phyloP scores from a whole-genome alignment of 2,797 vertebrate genomes.

The Emys orbicularis region DNA sequence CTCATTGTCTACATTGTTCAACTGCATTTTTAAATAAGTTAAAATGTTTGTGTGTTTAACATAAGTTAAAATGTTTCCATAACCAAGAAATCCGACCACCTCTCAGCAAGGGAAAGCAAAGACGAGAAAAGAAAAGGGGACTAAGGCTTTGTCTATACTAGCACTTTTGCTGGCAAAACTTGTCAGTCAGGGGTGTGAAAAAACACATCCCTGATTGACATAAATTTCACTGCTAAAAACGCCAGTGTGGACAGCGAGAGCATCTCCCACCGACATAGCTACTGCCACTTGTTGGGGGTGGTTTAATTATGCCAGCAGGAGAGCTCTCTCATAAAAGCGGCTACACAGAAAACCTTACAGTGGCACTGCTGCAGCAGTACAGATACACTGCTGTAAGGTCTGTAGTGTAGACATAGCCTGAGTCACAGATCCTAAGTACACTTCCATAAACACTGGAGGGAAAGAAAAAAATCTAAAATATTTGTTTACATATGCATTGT shows the following conservation, averaged over 20 bases:
- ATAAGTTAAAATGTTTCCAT: conserved; percentile 10
- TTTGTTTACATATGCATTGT: background rate
- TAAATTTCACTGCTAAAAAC: too few relatives aligned
- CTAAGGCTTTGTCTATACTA: too few relatives aligned
- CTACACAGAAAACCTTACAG: background rate
- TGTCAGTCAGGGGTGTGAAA: too few relatives aligned
- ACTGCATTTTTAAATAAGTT: conserved; percentile 26
- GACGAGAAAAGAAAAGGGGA: background rate
- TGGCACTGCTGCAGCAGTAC: too few relatives aligned
- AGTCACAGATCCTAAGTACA: background rate
- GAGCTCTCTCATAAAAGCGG: too few relatives aligned
- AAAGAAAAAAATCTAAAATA: background rate
- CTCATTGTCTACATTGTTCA: conserved; percentile 15
- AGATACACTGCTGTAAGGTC: background rate
- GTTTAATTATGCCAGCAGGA: too few relatives aligned
- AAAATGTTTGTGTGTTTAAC: conserved; percentile 1
- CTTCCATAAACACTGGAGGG: background rate
- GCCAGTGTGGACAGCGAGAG: too few relatives aligned
- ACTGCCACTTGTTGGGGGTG: too few relatives aligned
- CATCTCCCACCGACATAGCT: too few relatives aligned
- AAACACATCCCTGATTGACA: too few relatives aligned
- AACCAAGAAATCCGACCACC: background rate
- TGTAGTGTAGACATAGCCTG: too few relatives aligned
- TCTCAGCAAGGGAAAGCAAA: accelerated
- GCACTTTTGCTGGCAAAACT: too few relatives aligned